Evolutionary conservation across 2,113 vertebrate species (phyloP).

Genomic region (Pituophis catenifer): DNA sequence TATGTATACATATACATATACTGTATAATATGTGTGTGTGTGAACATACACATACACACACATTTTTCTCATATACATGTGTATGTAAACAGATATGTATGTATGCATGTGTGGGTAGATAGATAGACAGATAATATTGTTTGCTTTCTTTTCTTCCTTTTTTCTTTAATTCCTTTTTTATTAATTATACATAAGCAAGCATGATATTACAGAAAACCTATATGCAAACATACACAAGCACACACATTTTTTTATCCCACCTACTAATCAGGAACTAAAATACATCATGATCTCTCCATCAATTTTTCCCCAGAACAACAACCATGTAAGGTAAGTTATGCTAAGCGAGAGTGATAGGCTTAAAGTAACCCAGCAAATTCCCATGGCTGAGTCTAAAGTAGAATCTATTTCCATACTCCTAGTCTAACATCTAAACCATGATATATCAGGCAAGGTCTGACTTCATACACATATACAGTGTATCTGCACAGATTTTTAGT

Average conservation of each 20-base stretch:
- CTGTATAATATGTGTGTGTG: no score
- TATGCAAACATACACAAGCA: not conserved
- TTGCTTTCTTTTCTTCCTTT: not conserved
- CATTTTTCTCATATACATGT: no score
- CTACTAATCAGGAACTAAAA: not conserved
- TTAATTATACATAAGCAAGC: not conserved
- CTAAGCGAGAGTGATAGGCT: not conserved
- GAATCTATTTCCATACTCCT: not conserved
- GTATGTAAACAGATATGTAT: no score
- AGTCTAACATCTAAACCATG: not conserved
- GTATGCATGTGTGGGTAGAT: no score
- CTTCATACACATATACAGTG: not conserved
- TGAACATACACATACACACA: no score
- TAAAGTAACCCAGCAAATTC: not conserved
- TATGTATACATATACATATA: no score
- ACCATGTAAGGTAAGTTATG: not conserved
- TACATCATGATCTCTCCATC: not conserved
- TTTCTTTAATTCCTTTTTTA: not conserved
- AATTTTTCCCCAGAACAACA: not conserved
- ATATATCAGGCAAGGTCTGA: not conserved
- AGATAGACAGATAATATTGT: not conserved
- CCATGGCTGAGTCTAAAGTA: not conserved
- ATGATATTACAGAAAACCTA: not conserved
- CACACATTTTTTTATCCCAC: not conserved
- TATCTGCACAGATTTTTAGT: not conserved